phyloP scores from a whole-genome alignment of 2,797 vertebrate species.

The Gymnothorax javanicus region DNA sequence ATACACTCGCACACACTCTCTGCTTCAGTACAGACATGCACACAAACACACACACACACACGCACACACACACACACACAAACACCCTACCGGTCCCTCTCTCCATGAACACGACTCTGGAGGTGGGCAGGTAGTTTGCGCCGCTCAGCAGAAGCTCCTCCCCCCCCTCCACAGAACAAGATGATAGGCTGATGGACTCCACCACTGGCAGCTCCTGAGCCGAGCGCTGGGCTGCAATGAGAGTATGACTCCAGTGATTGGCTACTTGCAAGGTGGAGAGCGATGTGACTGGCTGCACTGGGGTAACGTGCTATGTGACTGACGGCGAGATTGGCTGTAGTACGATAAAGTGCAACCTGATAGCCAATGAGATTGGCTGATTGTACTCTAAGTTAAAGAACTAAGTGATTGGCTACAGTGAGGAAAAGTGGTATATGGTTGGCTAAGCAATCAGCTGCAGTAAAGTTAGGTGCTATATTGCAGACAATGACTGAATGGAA shows the following conservation, averaged over 20 bases:
- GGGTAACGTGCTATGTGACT: neutral
- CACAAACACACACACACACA: too few relatives aligned
- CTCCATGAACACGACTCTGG: constrained; percentile 89
- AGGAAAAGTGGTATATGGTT: too few relatives aligned
- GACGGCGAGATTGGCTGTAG: neutral
- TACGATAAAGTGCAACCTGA: neutral
- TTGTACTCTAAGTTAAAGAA: too few relatives aligned
- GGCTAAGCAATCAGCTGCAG: too few relatives aligned
- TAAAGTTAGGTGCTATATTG: too few relatives aligned
- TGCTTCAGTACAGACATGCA: too few relatives aligned
- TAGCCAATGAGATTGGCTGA: neutral
- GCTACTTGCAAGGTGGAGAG: neutral
- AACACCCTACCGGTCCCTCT: constrained; percentile 79
- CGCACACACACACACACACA: constrained; percentile 10
- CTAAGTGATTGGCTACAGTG: too few relatives aligned
- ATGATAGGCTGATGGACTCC: constrained; percentile 82
- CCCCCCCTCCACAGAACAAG: constrained; percentile 83
- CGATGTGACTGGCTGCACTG: neutral
- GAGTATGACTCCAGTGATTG: neutral
- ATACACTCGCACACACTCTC: too few relatives aligned
- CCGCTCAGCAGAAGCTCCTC: constrained; percentile 85
- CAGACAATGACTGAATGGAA: too few relatives aligned
- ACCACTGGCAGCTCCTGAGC: constrained; percentile 91
- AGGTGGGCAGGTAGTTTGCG: constrained; percentile 86
- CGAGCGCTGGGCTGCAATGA: constrained; percentile 84